Conservation (phyloP, 2,113 vertebrate species). For the Plotosus lineatus region DNA sequence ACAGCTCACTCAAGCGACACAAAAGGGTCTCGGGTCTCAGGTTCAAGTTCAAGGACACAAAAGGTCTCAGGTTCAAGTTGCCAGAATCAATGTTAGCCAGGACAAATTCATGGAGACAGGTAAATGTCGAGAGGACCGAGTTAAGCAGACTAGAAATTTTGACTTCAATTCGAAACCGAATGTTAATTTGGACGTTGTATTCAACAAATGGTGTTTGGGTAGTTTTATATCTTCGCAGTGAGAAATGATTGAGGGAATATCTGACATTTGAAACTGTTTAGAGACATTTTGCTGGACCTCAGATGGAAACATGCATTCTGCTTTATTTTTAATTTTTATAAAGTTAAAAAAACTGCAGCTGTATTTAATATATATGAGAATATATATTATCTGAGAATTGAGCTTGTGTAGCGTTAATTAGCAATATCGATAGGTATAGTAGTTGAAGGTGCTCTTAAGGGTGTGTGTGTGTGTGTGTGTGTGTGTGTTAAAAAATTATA, state of each 20-base stretch:
- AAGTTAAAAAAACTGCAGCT: background rate
- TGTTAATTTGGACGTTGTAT: background rate
- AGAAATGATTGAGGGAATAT: background rate
- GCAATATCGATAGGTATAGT: background rate
- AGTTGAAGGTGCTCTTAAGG: background rate
- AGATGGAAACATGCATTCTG: background rate
- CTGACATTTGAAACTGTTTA: background rate
- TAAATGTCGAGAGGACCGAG: background rate
- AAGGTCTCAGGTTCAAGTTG: constrained; percentile 10
- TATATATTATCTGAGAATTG: too few species aligned
- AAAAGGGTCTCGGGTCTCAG: constrained; percentile 7
- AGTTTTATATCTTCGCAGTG: background rate
- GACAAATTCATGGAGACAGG: background rate
- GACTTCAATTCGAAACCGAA: background rate
- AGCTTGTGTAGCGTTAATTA: background rate
- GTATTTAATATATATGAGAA: too few species aligned
- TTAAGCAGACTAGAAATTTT: background rate
- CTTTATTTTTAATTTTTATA: background rate
- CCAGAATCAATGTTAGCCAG: background rate
- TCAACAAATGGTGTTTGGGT: background rate
- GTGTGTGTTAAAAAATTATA: background rate
- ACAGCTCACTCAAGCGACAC: constrained; percentile 14
- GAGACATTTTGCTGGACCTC: background rate
- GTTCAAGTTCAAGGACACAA: background rate
- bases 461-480: background rate